Percentiles rank a stretch among this genome's conserved stretches.
phyloP scores from a whole-genome alignment of 2,797 vertebrate genomes.

The Glyptemys insculpta region DNA sequence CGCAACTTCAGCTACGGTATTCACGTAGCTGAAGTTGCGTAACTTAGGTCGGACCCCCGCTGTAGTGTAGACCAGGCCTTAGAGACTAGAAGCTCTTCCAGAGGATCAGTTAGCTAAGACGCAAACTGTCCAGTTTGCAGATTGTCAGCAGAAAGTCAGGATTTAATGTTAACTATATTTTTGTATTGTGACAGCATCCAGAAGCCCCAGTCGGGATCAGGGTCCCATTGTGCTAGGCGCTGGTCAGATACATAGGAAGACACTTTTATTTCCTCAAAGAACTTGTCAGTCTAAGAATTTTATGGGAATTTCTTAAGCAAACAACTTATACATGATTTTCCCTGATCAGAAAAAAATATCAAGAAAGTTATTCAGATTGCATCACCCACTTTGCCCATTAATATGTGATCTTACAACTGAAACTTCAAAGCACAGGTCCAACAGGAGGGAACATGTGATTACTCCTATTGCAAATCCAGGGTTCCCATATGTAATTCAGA shows the following conservation, averaged over 20 bases:
- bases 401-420: background rate
- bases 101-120: background rate
- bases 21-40: too few species aligned
- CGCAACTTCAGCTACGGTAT: too few species aligned
- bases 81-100: background rate
- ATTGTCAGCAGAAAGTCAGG: background rate
- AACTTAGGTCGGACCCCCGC: too few species aligned
- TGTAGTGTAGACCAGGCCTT: too few species aligned
- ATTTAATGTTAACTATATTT: background rate
- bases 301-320: background rate
- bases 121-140: background rate
- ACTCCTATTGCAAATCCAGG: background rate
- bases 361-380: background rate
- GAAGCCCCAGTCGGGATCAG: background rate
- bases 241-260: background rate
- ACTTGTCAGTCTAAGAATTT: background rate
- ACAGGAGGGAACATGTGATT: background rate
- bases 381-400: background rate
- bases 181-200: background rate
- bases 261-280: background rate
- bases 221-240: background rate
- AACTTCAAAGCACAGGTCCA: background rate
- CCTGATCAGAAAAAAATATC: background rate
- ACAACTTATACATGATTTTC: background rate
- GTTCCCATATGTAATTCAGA: background rate